Percentiles rank a stretch among this genome's conserved stretches.
Evolutionary conservation across 2,797 vertebrate species (phyloP).

Genomic region (Esox lucius): DNA sequence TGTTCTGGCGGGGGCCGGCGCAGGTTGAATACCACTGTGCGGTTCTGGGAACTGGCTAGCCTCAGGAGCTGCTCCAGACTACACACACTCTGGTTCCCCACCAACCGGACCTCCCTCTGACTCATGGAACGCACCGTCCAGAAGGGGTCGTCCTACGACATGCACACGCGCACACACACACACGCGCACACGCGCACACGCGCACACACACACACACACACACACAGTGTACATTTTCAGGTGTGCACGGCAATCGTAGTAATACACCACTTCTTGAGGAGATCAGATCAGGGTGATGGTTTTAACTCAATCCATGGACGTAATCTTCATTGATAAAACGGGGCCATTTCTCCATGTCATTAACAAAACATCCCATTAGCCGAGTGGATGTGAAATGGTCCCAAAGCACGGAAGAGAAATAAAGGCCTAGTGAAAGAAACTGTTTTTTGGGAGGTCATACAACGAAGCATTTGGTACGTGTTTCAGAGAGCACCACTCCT

Average conservation of each 20-base stretch:
- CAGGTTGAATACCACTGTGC: conserved; percentile 83
- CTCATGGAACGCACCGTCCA: conserved; percentile 82
- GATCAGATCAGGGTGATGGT: conserved; percentile 2
- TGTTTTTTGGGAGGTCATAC: no score
- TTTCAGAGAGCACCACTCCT: background rate
- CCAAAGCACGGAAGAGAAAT: background rate
- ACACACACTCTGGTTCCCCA: conserved; percentile 88
- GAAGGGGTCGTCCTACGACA: conserved; percentile 87
- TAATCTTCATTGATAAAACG: background rate
- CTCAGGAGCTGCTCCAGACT: conserved; percentile 86
- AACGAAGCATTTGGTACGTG: background rate
- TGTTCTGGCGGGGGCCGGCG: conserved; percentile 81
- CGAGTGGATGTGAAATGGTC: background rate
- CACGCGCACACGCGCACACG: no score
- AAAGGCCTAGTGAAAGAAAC: background rate
- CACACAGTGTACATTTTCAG: background rate
- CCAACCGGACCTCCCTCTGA: conserved; percentile 68
- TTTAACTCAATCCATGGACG: conserved; percentile 4
- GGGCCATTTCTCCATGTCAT: background rate
- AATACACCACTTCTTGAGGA: background rate
- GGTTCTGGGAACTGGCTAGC: conserved; percentile 77
- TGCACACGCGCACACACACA: background rate
- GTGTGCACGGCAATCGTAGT: background rate
- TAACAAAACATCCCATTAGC: background rate
- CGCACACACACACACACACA: background rate